Base-by-base conservation (phyloP, 2,113 vertebrate species). In the Dasypus novemcinctus region DNA sequence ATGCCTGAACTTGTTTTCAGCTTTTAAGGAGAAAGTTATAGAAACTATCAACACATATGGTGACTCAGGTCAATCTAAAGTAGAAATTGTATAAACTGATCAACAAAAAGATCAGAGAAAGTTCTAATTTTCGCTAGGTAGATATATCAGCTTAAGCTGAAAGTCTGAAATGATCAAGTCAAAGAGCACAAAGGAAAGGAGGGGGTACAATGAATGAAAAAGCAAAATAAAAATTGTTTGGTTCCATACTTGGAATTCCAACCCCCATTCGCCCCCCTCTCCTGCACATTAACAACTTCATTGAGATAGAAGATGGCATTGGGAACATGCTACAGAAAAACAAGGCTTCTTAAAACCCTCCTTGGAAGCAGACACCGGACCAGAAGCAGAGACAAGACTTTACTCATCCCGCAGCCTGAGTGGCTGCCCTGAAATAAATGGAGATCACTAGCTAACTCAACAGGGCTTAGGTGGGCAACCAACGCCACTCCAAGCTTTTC, bases 21-120 rank as follows among this genome's bases (percentile, higher is more conserved):
- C 43, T 81, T 79, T 72, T 63, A 79, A 75, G 29, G 49, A 81
- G n/a, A 94, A 91, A 94, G 72, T 49, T 66, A 75, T 12, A 83
- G 25, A 89, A 66, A 38, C 14, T 11, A 49, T 46, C 68, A 14
- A 27, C 66, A 63, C 15, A 93, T 36, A 57, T 21, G 57, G 4
- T 57, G 23, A 64, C 41, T 61, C 79, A 79, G 63, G 79, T 41
- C 11, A 43, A 46, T 76, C 13, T 84, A 69, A 92, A 87, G 59
- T 46, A 66, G 78, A 82, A 72, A 74, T 4, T 85, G 29, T 59
- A 87, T 54, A 86, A 86, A 79, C 14, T 84, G n/a, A 93, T 54
- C 57, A 59, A 59, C 57, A 23, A 23, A 59, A 23, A 57, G 54
- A 57, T 57, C 43, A 90, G 86, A 0, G 5, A 23, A 57, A 78